A percentile compares a stretch with the other conserved stretches of the same genome.
Conservation (phyloP, 2,797 vertebrate species). For the Rhabdomys pumilio region DNA sequence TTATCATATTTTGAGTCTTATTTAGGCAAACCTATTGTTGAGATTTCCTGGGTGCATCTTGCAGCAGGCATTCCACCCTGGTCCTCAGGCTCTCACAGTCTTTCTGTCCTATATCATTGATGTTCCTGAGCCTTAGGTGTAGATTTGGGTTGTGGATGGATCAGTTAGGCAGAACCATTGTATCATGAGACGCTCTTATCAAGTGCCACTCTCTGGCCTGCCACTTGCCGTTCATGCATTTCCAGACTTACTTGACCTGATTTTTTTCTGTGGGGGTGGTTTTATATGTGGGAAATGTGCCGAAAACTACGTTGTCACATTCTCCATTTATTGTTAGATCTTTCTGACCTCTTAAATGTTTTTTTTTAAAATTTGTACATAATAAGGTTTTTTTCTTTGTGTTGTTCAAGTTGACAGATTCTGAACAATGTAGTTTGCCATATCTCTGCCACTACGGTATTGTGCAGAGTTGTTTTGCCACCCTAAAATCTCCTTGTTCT, state of each 20-base stretch:
- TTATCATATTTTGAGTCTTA: neutral
- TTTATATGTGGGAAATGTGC: neutral
- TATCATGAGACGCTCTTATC: too few species aligned
- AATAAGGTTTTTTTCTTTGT: neutral
- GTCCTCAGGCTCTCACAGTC: neutral
- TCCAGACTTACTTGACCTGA: neutral
- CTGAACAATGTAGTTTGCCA: neutral
- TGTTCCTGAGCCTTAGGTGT: neutral
- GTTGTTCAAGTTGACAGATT: neutral
- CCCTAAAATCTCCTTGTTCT: neutral
- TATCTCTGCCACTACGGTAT: neutral
- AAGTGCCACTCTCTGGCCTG: neutral
- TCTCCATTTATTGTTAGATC: neutral
- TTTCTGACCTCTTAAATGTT: neutral
- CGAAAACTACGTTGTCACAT: neutral
- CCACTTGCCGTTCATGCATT: neutral
- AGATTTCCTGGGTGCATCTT: neutral
- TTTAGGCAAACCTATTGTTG: neutral
- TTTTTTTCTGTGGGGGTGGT: neutral
- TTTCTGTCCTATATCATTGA: neutral
- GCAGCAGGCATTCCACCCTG: neutral
- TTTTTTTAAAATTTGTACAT: constrained; percentile 22
- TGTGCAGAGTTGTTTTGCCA: neutral
- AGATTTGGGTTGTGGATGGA: neutral
- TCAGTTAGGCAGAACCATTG: neutral